Conservation (phyloP, 1,140 invertebrate species). For the Drosophila erecta region DNA sequence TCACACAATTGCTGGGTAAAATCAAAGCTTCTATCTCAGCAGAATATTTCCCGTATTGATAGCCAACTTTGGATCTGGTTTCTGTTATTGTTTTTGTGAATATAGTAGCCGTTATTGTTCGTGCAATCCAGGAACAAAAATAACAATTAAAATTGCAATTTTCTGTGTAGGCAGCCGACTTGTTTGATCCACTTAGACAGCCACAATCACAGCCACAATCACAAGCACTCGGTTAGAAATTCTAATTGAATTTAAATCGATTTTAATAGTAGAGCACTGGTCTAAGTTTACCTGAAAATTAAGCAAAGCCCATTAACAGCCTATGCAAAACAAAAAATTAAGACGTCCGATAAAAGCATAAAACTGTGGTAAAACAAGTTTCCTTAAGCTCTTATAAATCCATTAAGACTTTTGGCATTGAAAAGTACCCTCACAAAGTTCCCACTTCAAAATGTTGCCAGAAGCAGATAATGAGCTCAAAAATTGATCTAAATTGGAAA, state of each 20-base stretch:
- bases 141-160: conserved; percentile 24
- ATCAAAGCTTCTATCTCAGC: neutral
- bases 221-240: conserved; percentile 3
- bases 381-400: conserved; percentile 36
- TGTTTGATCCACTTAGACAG: neutral
- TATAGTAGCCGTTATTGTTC: conserved; percentile 15
- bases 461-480: conserved; percentile 48
- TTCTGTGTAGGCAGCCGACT: conserved; percentile 8
- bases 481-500: conserved; percentile 38
- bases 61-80: conserved; percentile 4
- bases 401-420: conserved; percentile 37
- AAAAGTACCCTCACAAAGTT: conserved; percentile 20
- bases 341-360: neutral
- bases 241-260: conserved; percentile 28
- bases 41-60: conserved; percentile 4
- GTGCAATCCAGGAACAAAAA: conserved; percentile 16
- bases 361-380: conserved; percentile 1
- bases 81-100: conserved; percentile 13
- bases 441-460: conserved; percentile 41
- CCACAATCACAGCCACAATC: neutral
- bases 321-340: conserved; percentile 7
- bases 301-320: neutral
- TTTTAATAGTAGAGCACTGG: conserved; percentile 31
- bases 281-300: conserved; percentile 2
- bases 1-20: neutral